Conservation (phyloP, 2,113 vertebrate species). For the Dicentrarchus labrax region DNA sequence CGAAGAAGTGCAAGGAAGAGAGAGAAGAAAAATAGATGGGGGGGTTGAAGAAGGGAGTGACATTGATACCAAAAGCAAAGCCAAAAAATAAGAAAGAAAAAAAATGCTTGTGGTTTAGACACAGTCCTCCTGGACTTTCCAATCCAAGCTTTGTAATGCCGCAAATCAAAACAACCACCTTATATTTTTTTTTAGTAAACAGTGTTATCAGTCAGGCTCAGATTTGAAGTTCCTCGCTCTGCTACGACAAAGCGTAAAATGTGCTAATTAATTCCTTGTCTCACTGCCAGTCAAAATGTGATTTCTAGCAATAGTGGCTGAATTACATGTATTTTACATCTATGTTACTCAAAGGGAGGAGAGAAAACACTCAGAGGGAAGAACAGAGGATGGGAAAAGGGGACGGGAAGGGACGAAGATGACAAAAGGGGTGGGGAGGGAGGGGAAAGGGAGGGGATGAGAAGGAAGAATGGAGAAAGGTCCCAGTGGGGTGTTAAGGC, state of each 20-base stretch:
- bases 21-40: conserved; percentile 31
- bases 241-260: conserved; percentile 11
- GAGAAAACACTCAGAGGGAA: conserved; percentile 33
- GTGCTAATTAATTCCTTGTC: conserved; percentile 13
- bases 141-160: background rate
- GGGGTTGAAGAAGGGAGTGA: background rate
- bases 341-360: conserved; percentile 32
- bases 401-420: conserved; percentile 6
- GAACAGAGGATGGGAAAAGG: conserved; percentile 13
- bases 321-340: conserved; percentile 17
- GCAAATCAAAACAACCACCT: background rate
- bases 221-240: conserved; percentile 11
- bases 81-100: background rate
- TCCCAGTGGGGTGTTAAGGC: conserved; percentile 81
- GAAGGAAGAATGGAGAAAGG: conserved; percentile 63
- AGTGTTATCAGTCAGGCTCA: conserved; percentile 5
- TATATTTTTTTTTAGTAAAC: background rate
- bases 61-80: background rate
- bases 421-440: conserved; percentile 22
- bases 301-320: conserved; percentile 2
- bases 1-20: conserved; percentile 22
- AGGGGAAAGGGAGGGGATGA: conserved; percentile 37
- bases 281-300: conserved; percentile 14
- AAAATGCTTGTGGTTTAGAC: background rate
- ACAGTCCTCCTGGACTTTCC: conserved; percentile 9